Percentiles rank a stretch among this genome's conserved stretches.
phyloP scores from a whole-genome alignment of 2,888 invertebrate genomes.

The Ophonus ardosiacus region DNA sequence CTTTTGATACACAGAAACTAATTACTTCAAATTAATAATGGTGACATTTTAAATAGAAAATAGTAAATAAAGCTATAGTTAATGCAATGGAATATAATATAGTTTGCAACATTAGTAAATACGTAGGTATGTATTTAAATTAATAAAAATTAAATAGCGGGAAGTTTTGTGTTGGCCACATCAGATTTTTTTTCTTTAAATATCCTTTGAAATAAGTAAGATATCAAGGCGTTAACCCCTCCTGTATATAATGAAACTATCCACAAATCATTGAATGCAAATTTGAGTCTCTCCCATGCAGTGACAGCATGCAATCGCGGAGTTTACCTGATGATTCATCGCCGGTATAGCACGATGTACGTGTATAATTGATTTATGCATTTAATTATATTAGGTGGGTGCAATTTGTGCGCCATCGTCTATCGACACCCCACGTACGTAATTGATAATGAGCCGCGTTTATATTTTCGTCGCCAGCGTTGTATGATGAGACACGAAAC shows the following conservation, averaged over 20 bases:
- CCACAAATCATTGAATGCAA: slow-evolving; percentile 19
- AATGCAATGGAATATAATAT: too few relatives aligned
- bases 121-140: too few relatives aligned
- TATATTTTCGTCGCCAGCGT: slow-evolving; percentile 33
- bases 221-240: neutral
- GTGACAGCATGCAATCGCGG: slow-evolving; percentile 21
- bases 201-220: neutral
- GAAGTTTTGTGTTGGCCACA: too few relatives aligned
- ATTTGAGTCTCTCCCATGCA: slow-evolving; percentile 29
- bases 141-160: too few relatives aligned
- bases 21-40: too few relatives aligned
- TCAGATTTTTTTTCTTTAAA: neutral
- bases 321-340: slow-evolving; percentile 19
- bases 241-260: neutral
- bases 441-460: slow-evolving; percentile 63
- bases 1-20: too few relatives aligned
- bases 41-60: too few relatives aligned
- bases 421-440: slow-evolving; percentile 60
- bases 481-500: neutral
- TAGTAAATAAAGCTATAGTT: too few relatives aligned
- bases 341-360: slow-evolving; percentile 5
- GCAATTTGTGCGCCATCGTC: slow-evolving; percentile 52
- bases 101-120: too few relatives aligned
- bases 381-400: slow-evolving; percentile 61
- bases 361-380: slow-evolving; percentile 57